These are phyloP conservation scores for Cavia porcellus DNA, from an alignment of 2,113 vertebrate species.

Conservation along the genomic window DNA sequence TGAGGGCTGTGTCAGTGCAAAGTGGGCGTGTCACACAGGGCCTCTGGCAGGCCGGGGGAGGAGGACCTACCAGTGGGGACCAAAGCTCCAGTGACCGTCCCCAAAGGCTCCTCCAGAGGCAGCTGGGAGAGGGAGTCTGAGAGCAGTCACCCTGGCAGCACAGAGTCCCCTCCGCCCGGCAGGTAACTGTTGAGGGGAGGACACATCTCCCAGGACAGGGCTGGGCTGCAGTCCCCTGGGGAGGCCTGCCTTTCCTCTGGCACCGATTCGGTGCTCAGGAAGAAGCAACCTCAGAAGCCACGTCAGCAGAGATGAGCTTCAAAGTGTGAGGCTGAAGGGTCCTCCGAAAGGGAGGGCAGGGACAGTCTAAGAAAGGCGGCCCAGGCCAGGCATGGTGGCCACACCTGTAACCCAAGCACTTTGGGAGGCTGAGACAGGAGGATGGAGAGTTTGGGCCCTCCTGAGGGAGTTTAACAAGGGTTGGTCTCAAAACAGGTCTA, in stretches of 20 bases:
- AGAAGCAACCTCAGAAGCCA: not conserved
- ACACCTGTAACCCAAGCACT: not conserved
- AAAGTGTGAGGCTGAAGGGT: not conserved
- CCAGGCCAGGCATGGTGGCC: not conserved
- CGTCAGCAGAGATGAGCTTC: rapidly evolving
- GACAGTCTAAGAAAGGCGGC: not conserved
- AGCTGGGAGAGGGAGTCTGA: not conserved
- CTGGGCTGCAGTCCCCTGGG: too few species aligned
- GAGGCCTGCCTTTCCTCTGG: too few species aligned
- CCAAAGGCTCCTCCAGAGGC: slow-evolving; percentile 67
- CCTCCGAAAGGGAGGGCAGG: not conserved
- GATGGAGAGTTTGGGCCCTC: not conserved
- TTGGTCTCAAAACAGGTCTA: not conserved
- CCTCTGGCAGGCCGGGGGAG: too few species aligned
- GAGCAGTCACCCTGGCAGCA: not conserved
- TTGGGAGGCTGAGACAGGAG: not conserved
- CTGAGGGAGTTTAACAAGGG: not conserved
- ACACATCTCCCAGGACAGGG: too few species aligned
- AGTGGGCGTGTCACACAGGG: too few species aligned
- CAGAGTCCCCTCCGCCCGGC: too few species aligned
- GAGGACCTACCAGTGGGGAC: too few species aligned
- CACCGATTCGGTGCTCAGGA: rapidly evolving
- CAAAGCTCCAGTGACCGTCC: not conserved
- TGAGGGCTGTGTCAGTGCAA: too few species aligned
- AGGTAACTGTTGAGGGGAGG: too few species aligned